phyloP scores from a whole-genome alignment of 2,888 invertebrate species.

The Euphydryas editha region DNA sequence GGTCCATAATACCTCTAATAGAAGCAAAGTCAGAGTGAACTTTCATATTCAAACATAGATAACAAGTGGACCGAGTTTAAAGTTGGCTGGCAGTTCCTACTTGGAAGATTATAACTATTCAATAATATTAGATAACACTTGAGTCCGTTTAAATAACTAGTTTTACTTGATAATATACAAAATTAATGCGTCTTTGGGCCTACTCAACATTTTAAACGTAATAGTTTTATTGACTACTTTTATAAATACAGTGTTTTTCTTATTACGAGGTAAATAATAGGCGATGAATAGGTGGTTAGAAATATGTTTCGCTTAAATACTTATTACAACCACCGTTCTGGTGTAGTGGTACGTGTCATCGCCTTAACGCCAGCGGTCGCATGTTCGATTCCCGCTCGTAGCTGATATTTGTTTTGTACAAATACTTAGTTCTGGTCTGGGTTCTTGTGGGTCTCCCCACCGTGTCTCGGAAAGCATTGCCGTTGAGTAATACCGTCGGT shows the following conservation, averaged over 20 bases:
- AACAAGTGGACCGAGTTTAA: constrained; percentile 33
- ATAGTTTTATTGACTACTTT: neutral
- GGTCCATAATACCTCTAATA: neutral
- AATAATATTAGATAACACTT: constrained; percentile 30
- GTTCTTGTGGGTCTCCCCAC: too few relatives aligned
- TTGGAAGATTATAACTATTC: constrained; percentile 30
- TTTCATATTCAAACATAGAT: constrained; percentile 8
- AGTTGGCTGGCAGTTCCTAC: constrained; percentile 26
- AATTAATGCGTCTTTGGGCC: constrained; percentile 12
- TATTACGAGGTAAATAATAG: neutral
- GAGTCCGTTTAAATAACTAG: constrained; percentile 25
- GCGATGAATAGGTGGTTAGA: neutral
- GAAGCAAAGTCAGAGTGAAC: neutral
- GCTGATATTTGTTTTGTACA: too few relatives aligned
- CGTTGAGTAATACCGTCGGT: too few relatives aligned
- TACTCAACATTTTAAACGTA: constrained; percentile 12
- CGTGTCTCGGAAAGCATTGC: too few relatives aligned
- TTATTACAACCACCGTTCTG: neutral
- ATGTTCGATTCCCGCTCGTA: too few relatives aligned
- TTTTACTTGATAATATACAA: constrained; percentile 18
- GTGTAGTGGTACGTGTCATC: too few relatives aligned
- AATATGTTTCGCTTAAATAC: neutral
- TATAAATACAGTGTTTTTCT: neutral
- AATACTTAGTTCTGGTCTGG: too few relatives aligned
- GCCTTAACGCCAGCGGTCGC: too few relatives aligned